Evolutionary conservation across 1,140 invertebrate species (phyloP).

Genomic region (Drosophila seguyi): DNA sequence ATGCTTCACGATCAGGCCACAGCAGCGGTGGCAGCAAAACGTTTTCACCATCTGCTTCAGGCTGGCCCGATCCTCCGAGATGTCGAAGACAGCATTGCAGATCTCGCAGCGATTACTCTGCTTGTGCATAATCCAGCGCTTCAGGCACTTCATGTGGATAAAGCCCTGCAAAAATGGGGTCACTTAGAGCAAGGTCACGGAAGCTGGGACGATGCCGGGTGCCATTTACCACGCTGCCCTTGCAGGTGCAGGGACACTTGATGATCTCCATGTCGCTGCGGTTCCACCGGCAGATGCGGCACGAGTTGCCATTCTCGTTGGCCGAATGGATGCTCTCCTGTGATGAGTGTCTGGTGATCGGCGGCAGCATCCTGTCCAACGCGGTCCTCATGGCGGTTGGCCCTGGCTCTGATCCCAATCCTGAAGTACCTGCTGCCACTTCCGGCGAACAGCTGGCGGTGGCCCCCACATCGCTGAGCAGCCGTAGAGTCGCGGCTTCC

Average conservation of each 20-base stretch:
- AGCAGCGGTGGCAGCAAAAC: constrained; percentile 71
- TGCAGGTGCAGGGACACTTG: constrained; percentile 76
- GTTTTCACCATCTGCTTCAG: constrained; percentile 69
- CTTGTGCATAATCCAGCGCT: constrained; percentile 76
- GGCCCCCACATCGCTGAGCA: constrained; percentile 48
- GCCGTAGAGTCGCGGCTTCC: constrained; percentile 54
- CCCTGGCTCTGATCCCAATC: not conserved
- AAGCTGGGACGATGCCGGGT: too few relatives aligned
- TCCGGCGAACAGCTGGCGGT: not conserved
- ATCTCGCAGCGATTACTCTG: constrained; percentile 78
- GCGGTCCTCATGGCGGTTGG: constrained; percentile 5
- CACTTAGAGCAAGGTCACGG: not conserved
- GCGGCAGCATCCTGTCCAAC: constrained; percentile 26
- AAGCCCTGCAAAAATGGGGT: constrained; percentile 50
- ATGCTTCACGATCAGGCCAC: constrained; percentile 71
- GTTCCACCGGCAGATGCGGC: constrained; percentile 80
- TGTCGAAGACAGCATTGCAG: constrained; percentile 59
- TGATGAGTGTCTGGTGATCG: not conserved
- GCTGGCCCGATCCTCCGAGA: constrained; percentile 65
- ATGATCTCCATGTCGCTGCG: constrained; percentile 75
- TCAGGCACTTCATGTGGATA: constrained; percentile 76
- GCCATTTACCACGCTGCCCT: constrained; percentile 77
- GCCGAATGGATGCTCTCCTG: constrained; percentile 63
- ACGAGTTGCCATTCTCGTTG: constrained; percentile 72
- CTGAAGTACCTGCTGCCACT: not conserved